Percentiles rank a stretch among this genome's conserved stretches.
These are phyloP conservation scores for Mesitornis unicolor DNA, from an alignment of 2,113 vertebrate genomes.

Conservation along the genomic window DNA sequence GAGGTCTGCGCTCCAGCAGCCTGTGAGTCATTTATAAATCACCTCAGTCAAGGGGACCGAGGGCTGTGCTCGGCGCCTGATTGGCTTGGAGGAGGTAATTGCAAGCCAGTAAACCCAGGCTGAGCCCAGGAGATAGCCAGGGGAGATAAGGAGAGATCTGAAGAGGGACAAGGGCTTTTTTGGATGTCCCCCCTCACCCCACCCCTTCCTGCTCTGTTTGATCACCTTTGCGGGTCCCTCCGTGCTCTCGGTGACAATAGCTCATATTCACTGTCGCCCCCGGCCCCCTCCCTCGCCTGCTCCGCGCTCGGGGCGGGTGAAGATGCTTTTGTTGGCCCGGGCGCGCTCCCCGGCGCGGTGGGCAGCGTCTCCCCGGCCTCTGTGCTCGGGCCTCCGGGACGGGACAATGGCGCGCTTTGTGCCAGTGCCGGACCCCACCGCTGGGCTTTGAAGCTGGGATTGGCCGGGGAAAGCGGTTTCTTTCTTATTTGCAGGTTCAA, in stretches of 20 bases:
- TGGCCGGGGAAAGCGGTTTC: not conserved
- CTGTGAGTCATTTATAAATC: constrained; percentile 84
- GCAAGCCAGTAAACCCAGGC: constrained; percentile 72
- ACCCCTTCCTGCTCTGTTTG: constrained; percentile 57
- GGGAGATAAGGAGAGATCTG: constrained; percentile 77
- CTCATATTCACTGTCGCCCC: constrained; percentile 64
- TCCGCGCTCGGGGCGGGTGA: not conserved
- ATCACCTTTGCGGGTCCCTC: constrained; percentile 73
- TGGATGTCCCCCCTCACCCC: constrained; percentile 61
- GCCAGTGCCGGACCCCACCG: not conserved
- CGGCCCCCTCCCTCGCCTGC: not conserved
- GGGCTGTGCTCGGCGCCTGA: constrained; percentile 75
- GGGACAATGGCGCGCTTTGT: constrained; percentile 78
- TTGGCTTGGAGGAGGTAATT: constrained; percentile 78
- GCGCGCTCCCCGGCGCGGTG: not conserved
- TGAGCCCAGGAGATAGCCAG: constrained; percentile 77
- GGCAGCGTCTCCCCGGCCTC: constrained; percentile 13
- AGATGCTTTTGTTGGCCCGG: constrained; percentile 50
- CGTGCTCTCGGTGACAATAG: constrained; percentile 72
- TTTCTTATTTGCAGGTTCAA: constrained; percentile 23
- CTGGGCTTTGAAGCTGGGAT: constrained; percentile 45
- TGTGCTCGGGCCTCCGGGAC: not conserved
- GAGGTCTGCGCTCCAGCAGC: constrained; percentile 68
- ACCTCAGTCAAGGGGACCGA: constrained; percentile 74
- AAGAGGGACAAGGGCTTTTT: constrained; percentile 74